Evolutionary conservation across 2,888 invertebrate genomes (phyloP), one percentile per base, ranked within the genome.

Genomic region (Calliopum simillimum): DNA sequence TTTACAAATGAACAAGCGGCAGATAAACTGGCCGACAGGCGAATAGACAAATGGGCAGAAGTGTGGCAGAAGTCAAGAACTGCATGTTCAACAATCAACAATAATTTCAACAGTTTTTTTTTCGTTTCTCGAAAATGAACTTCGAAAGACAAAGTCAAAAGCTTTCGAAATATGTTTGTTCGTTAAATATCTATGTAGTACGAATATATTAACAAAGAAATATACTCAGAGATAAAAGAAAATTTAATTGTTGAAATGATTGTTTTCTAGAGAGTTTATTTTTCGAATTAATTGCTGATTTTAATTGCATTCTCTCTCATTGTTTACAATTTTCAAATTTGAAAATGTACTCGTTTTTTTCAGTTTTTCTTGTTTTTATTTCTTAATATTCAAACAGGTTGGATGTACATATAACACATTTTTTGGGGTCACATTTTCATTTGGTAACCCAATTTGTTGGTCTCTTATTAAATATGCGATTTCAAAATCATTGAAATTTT

Each of bases 61-160:
- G 47, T 53, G 55, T 47, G 63, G 19, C 69, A 63, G 55, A 69
- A 55, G 63, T 64, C 69, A 58, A 69, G 46, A 58, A 33, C 44
- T 47, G 44, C 23, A 64, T 33, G 33, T 55, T 56, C 16, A 49
- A 51, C 53, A 51, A 56, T 46, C 41, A 49, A 47, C 51, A 41
- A 41, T 33, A 41, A 23, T 19, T 21, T 61, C 56, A 21, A 51
- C 46, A 58, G n/a, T n/a, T n/a, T n/a, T n/a, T n/a, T n/a, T n/a
- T n/a, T 33, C 21, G n/a, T 6, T 23, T 14, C 16, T 49, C 59
- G 61, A 68, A 51, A 64, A n/a, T 51, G 51, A 44, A 64, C 25
- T 64, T 64, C 61, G 53, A 49, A 58, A 43, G 16, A 25, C 53
- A 5, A n/a, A n/a, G 23, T 41, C 33, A 55, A 59, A 68, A 68